Base-by-base conservation (phyloP, 1,140 invertebrate species). In the Calosoma granatense region DNA sequence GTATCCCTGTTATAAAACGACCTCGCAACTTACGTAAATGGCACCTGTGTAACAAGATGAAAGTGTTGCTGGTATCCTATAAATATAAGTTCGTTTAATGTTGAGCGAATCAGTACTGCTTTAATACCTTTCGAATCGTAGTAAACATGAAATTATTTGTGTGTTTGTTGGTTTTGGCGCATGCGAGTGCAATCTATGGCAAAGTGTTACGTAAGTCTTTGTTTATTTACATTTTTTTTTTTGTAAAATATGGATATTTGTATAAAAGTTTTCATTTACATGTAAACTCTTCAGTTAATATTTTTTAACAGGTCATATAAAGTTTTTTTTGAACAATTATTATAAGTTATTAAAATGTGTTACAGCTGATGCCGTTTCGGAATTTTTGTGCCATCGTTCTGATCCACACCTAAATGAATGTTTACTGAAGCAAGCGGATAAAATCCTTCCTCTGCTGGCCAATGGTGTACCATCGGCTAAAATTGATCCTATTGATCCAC, bases 381-480 rank as follows among this genome's bases (percentile, higher is more conserved):
- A 20, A 1, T 51, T 11, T 51, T 66, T 71, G 17, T 81, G 79
- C 64, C 59, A 72, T 14, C 67, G 70, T 15, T 73, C 73, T 20
- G 76, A 79, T 57, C 74, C 75, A 0, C 65, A 76, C 0, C 62
- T 79, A 9, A 60, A 64, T 9, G 61, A 68, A 20, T 81, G 79
- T 59, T 59, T 80, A 1, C 68, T 66, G 43, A 63, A 72, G 55
- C 69, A 75, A 57, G 72, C 77, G 15, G 67, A 71, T 20, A 62
- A 61, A 0, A 65, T 73, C 43, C 66, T 76, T 20, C 72, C 74
- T 1, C 30, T 65, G 26, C 73, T 80, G 53, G 67, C 72, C 0
- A 71, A 73, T 20, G 78, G 78, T 22, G 69, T 76, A 20, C 71
- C 73, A 0, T 71, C 76, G 60, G 54, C 74, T 12, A 67, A 62